These are phyloP conservation scores for Drosophila hamatofila DNA, from an alignment of 2,888 invertebrate species.

Conservation along the genomic window DNA sequence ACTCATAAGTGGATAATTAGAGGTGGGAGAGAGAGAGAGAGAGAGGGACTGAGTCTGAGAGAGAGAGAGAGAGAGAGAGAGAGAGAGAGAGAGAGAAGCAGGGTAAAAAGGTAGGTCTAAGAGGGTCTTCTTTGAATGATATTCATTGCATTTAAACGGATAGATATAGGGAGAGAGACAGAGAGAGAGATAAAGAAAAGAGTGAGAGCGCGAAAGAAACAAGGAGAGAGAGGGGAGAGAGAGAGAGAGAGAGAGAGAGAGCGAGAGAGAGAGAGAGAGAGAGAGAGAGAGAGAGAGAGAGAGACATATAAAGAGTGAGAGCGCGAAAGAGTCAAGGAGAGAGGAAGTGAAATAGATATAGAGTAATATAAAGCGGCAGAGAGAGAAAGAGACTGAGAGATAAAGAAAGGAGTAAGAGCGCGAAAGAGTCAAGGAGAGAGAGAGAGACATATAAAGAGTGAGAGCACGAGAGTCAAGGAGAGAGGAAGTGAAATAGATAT, in stretches of 20 bases:
- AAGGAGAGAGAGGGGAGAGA: background rate
- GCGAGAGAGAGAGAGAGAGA: background rate
- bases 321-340: background rate
- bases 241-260: background rate
- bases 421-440: too few species aligned
- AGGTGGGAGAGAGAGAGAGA: background rate
- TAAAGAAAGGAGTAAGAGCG: too few species aligned
- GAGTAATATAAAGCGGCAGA: too few species aligned
- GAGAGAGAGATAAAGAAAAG: too few species aligned
- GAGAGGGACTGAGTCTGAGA: background rate
- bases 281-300: background rate
- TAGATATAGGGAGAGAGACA: too few species aligned
- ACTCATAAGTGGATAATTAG: slow-evolving; percentile 4
- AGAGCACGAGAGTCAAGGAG: too few species aligned
- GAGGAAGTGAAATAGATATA: too few species aligned
- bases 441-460: too few species aligned
- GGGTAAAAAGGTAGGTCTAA: background rate
- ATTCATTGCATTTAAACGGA: background rate
- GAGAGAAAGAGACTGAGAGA: too few species aligned
- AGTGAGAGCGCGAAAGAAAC: background rate
- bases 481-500: too few species aligned
- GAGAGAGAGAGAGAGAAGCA: background rate
- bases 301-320: background rate
- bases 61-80: background rate
- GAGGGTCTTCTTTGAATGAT: background rate